phyloP scores from a whole-genome alignment of 2,113 vertebrate genomes.

The Dasyprocta punctata region DNA sequence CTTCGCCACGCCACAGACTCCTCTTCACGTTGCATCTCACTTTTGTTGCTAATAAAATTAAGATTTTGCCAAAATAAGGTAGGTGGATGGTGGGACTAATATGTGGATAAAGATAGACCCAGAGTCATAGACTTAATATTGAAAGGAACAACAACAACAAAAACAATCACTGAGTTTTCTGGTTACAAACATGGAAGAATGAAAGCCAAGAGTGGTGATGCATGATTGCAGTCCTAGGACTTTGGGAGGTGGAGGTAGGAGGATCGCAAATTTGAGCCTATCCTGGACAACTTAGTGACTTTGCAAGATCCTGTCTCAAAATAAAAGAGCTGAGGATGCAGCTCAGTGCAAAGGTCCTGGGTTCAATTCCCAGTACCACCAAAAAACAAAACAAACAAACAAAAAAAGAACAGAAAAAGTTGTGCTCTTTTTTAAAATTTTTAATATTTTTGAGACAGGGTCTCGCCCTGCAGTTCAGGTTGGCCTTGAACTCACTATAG shows the following conservation, averaged over 20 bases:
- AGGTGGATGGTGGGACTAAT: background rate
- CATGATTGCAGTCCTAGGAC: background rate
- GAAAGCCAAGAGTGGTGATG: background rate
- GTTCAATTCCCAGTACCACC: background rate
- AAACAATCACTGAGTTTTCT: background rate
- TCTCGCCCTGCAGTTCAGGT: too few species aligned
- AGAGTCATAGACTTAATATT: background rate
- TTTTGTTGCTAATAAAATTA: conserved; percentile 8
- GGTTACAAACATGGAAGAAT: background rate
- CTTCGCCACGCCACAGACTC: background rate
- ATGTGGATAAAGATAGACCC: background rate
- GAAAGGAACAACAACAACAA: background rate
- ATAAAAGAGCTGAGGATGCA: background rate
- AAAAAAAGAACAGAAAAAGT: background rate
- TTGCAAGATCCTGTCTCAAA: background rate
- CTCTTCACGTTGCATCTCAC: background rate
- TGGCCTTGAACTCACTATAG: too few species aligned
- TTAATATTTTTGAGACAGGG: too few species aligned
- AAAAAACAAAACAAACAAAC: too few species aligned
- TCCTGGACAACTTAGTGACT: background rate
- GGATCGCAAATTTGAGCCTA: background rate
- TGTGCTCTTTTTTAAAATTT: background rate
- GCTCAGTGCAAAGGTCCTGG: background rate
- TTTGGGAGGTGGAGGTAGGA: background rate
- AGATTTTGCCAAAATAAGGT: background rate